Percentiles rank a stretch among this genome's conserved stretches.
phyloP scores from a whole-genome alignment of 2,113 vertebrate genomes.

The Amblyopsis rosae region DNA sequence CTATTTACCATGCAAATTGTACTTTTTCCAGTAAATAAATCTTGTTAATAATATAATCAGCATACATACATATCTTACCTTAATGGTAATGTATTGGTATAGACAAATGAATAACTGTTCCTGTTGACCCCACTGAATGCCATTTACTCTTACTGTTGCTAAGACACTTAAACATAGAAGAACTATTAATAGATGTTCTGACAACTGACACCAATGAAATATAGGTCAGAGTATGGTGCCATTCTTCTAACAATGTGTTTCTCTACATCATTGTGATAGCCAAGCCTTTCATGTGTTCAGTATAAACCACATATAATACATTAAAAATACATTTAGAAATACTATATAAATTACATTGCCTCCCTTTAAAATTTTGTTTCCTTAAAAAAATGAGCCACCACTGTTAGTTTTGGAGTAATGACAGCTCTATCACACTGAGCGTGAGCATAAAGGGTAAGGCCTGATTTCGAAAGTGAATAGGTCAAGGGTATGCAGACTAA shows the following conservation, averaged over 20 bases:
- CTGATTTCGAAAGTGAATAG: conserved; percentile 72
- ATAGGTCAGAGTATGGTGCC: conserved; percentile 49
- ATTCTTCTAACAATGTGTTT: conserved; percentile 15
- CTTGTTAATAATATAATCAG: not conserved
- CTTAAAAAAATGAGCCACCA: not conserved
- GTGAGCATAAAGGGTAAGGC: conserved; percentile 50
- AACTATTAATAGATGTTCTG: conserved; percentile 63
- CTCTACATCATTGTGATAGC: conserved; percentile 8
- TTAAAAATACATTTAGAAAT: too few relatives aligned
- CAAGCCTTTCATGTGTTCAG: not conserved
- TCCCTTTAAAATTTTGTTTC: not conserved
- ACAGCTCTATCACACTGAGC: conserved; percentile 29
- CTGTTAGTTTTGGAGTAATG: not conserved
- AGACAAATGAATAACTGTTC: not conserved
- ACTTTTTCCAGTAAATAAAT: not conserved
- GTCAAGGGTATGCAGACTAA: conserved; percentile 42
- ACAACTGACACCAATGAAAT: conserved; percentile 48
- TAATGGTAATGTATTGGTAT: not conserved
- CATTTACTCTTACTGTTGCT: conserved; percentile 31
- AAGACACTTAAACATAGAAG: conserved; percentile 11
- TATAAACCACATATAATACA: too few relatives aligned
- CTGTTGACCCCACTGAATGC: conserved; percentile 11
- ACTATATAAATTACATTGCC: too few relatives aligned
- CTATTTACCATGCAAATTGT: not conserved
- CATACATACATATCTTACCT: not conserved